Evolutionary conservation across 35 echinoderm and acorn worm genomes (phyloP).

Genomic region (Apostichopus californicus): DNA sequence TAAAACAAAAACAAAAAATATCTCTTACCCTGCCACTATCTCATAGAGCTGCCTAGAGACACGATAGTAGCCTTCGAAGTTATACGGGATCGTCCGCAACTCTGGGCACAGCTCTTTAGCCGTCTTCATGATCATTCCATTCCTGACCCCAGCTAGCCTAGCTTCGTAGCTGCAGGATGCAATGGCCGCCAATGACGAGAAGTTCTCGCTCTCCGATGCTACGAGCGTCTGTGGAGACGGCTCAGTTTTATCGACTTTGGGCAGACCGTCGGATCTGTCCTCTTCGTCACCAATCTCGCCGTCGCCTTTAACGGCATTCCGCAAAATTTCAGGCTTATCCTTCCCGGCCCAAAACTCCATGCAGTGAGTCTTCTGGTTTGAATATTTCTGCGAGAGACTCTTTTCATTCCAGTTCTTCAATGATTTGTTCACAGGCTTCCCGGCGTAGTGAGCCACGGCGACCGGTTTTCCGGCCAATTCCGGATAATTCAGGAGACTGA

Average conservation of each 20-base stretch:
- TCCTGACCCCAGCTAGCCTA: conserved; percentile 74
- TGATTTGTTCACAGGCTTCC: conserved; percentile 34
- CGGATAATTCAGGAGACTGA: conserved; percentile 77
- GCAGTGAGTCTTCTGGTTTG: not conserved
- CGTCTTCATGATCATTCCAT: conserved; percentile 92
- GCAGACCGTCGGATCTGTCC: not conserved
- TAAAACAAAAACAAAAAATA: no score
- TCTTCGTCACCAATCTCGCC: not conserved
- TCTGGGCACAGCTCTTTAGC: conserved; percentile 88
- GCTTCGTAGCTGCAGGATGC: conserved; percentile 97
- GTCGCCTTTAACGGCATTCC: not conserved
- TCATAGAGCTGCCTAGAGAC: conserved; percentile 85
- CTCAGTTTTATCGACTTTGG: not conserved
- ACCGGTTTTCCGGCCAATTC: conserved; percentile 87
- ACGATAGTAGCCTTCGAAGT: conserved; percentile 92
- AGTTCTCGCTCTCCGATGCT: conserved; percentile 21
- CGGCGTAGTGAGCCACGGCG: conserved; percentile 87
- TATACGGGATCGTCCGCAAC: conserved; percentile 91
- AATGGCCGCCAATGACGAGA: conserved; percentile 80
- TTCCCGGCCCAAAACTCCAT: not conserved
- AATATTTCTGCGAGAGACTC: not conserved
- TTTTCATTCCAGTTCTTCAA: not conserved
- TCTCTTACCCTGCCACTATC: conserved; percentile 80
- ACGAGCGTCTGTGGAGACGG: not conserved
- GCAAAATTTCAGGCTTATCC: not conserved